Conservation (phyloP, 2,797 vertebrate genomes). For the Gymnoscopelus braueri region DNA sequence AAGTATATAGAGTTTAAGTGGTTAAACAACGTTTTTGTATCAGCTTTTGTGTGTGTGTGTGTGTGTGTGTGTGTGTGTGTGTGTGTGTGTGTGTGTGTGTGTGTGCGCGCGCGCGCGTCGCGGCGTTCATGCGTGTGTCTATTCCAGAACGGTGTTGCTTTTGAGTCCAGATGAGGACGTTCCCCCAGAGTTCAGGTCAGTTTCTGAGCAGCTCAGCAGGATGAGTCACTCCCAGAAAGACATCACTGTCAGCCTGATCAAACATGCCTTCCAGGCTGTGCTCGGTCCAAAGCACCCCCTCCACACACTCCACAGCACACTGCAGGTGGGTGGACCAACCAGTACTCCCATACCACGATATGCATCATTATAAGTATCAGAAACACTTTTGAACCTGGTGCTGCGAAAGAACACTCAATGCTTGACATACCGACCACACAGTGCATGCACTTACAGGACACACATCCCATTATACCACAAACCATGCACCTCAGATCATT, state of each 20-base stretch:
- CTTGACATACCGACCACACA: too few relatives aligned
- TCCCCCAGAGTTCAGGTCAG: slow-evolving; percentile 82
- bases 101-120: too few relatives aligned
- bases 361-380: not conserved
- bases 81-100: not conserved
- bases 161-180: slow-evolving; percentile 82
- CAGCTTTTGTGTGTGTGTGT: not conserved
- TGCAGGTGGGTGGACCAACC: slow-evolving; percentile 81
- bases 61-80: not conserved
- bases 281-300: slow-evolving; percentile 81
- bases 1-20: too few relatives aligned
- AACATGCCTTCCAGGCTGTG: slow-evolving; percentile 87
- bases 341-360: not conserved
- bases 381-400: not conserved
- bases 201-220: slow-evolving; percentile 79
- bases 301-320: slow-evolving; percentile 67
- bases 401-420: too few relatives aligned
- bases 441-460: too few relatives aligned
- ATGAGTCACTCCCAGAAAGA: slow-evolving; percentile 63
- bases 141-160: slow-evolving; percentile 84
- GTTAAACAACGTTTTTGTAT: not conserved
- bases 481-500: too few relatives aligned
- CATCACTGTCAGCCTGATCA: slow-evolving; percentile 79
- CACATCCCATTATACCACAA: too few relatives aligned
- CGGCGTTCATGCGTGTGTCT: not conserved